Percentiles rank a stretch among this genome's conserved stretches.
These are phyloP conservation scores for Chauna torquata DNA, from an alignment of 2,113 vertebrate species.

Conservation along the genomic window DNA sequence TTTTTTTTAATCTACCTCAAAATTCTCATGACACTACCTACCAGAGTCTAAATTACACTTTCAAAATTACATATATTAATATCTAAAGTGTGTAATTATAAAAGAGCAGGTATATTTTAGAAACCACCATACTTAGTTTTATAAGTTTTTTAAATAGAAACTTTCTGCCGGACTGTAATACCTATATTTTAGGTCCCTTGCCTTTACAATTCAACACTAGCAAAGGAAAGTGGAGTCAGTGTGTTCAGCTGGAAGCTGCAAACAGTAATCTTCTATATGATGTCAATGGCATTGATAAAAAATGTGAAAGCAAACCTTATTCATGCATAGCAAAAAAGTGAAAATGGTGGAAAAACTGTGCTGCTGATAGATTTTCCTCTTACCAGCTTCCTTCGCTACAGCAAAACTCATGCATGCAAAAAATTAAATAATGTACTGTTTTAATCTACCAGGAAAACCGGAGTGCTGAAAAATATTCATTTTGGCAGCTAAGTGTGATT, in stretches of 20 bases:
- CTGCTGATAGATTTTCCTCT: not conserved
- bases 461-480: not conserved
- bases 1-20: constrained; percentile 20
- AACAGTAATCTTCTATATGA: not conserved
- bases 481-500: not conserved
- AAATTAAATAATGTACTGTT: not conserved
- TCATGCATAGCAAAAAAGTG: not conserved
- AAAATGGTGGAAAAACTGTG: not conserved
- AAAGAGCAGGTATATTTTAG: constrained; percentile 17
- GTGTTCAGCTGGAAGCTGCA: not conserved
- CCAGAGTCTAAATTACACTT: constrained; percentile 27
- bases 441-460: not conserved
- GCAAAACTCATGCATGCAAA: not conserved
- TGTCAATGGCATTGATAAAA: not conserved
- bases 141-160: constrained; percentile 1
- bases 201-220: not conserved
- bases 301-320: not conserved
- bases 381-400: not conserved
- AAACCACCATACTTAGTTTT: not conserved
- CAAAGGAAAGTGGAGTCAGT: not conserved
- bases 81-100: constrained; percentile 22
- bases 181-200: constrained; percentile 1
- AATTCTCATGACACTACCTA: not conserved
- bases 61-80: constrained; percentile 54
- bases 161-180: not conserved